Conservation (phyloP, 2,113 vertebrate species). For the rabbit (Oryctolagus cuniculus) region DNA sequence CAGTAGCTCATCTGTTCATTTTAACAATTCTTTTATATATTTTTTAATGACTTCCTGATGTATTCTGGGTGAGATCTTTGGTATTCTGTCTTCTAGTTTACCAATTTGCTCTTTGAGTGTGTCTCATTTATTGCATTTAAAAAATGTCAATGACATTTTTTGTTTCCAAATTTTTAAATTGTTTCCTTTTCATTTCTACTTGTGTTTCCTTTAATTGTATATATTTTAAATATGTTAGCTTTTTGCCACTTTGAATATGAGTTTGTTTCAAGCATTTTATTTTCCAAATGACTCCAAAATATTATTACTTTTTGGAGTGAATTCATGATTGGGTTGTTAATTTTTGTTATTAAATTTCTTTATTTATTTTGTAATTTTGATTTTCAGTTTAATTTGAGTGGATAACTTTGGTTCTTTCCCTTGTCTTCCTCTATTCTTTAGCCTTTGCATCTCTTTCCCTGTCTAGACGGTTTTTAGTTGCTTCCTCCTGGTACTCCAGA, state of each 20-base stretch:
- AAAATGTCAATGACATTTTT: neutral
- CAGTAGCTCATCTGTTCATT: neutral
- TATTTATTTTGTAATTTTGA: neutral
- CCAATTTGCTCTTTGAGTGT: neutral
- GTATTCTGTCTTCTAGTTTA: neutral
- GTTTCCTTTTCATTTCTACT: neutral
- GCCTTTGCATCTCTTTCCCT: neutral
- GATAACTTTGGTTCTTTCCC: neutral
- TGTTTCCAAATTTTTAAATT: constrained; percentile 9
- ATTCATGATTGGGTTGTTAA: neutral
- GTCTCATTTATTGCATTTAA: constrained; percentile 2
- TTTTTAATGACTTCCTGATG: neutral
- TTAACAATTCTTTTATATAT: neutral
- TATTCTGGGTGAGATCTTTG: neutral
- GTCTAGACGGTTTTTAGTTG: neutral
- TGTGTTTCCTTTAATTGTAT: neutral
- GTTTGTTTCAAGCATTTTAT: neutral
- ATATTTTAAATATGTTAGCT: constrained; percentile 8
- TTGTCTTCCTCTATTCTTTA: neutral
- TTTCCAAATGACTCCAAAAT: constrained; percentile 7
- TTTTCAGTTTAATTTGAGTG: constrained; percentile 50
- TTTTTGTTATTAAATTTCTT: constrained; percentile 42
- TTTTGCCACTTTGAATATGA: neutral
- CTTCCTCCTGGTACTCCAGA: neutral
- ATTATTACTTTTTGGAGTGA: neutral